Percentiles rank a stretch among this genome's conserved stretches.
Evolutionary conservation across 2,797 vertebrate genomes (phyloP).

Genomic region (Sebastes paucispinis): DNA sequence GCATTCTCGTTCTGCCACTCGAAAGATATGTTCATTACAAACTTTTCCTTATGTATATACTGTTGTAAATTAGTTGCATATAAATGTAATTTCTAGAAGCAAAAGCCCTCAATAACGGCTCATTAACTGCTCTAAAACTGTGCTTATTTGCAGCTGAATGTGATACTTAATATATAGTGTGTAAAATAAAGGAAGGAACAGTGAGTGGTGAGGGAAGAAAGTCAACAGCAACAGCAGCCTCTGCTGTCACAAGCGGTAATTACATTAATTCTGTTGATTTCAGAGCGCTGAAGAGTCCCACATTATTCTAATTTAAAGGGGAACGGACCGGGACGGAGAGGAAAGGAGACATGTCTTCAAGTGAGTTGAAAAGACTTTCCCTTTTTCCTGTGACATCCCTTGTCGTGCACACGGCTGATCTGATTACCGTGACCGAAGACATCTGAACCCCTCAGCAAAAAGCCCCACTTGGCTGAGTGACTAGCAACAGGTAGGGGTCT

Average conservation of each 20-base stretch:
- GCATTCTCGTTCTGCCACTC: not conserved
- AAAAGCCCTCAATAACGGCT: not conserved
- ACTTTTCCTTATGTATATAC: not conserved
- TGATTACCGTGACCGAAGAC: not conserved
- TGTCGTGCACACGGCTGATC: not conserved
- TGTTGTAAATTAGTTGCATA: not conserved
- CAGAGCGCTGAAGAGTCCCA: not conserved
- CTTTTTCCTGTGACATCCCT: not conserved
- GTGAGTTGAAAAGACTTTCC: not conserved
- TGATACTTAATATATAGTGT: not conserved
- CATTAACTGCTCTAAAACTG: not conserved
- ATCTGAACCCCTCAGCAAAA: not conserved
- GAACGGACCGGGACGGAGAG: not conserved
- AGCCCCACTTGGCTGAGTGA: not conserved
- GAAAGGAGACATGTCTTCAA: constrained; percentile 16
- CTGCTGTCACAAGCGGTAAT: not conserved
- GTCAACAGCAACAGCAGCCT: constrained; percentile 4
- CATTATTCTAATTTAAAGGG: not conserved
- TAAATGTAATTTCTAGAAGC: not conserved
- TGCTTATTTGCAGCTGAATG: not conserved
- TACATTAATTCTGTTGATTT: not conserved
- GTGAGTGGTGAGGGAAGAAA: not conserved
- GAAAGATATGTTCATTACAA: not conserved
- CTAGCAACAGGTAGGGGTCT: constrained; percentile 9
- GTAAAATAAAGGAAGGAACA: not conserved